Evolutionary conservation across 2,888 invertebrate species (phyloP), one percentile per base, ranked within the genome.

Genomic region (Abrostola tripartita): DNA sequence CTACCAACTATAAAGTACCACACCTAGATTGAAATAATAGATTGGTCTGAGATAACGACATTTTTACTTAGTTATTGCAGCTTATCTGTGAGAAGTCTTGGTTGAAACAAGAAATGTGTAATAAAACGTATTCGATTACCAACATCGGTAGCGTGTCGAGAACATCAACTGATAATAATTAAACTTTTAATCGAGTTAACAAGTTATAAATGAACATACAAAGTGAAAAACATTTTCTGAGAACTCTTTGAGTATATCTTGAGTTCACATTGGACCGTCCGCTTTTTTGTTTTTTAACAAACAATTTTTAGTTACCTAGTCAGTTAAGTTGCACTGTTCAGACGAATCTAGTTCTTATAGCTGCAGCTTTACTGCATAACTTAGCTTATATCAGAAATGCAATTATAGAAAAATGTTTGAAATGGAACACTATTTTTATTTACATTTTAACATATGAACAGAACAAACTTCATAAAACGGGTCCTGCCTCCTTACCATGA

Each of bases 101-200:
- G 54, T 35, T 59, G 9, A 51, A 66, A 75, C 57, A 42, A 75
- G 69, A 65, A 65, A 64, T 66, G 54, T 50, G 53, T 64, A 61
- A 62, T 69, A 73, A 70, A 71, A 78, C 55, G 54, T 49, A 65
- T 60, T 73, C 57, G 56, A 72, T 67, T 74, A 74, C 69, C 53
- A 62, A 52, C 58, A 50, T 64, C 53, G 52, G 65, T 71, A 74
- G 68, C 76, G 37, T 54, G 61, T 53, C 52, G 66, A 53, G 71
- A 71, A 70, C 70, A 59, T 65, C 69, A 61, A 52, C 52, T 47
- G 68, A 64, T 68, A 61, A 72, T 64, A 53, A 37, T 65, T 36
- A 50, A 11, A 38, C 57, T 55, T 71, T 65, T 61, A 60, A 50
- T 63, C 55, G 60, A 52, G 52, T 58, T 41, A n/a, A 68, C 68